Evolutionary conservation across 2,888 invertebrate genomes (phyloP).

Genomic region (Sphaerophoria taeniata): DNA sequence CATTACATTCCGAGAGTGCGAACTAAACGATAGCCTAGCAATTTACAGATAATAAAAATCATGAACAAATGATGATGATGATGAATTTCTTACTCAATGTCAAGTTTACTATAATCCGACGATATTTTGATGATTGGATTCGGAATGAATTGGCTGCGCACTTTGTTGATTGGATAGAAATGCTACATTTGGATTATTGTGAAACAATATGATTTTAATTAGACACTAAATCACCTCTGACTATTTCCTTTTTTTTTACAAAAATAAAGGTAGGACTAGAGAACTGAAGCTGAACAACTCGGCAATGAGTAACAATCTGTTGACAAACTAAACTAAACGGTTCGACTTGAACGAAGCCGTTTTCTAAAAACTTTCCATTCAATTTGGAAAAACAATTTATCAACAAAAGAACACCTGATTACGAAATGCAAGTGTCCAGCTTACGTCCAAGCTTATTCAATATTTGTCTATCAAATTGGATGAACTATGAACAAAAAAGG

Average conservation of each 20-base stretch:
- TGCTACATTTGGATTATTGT: too few relatives aligned
- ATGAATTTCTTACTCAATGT: not conserved
- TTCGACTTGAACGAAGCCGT: too few relatives aligned
- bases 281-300: too few relatives aligned
- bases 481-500: not conserved
- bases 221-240: too few relatives aligned
- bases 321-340: too few relatives aligned
- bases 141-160: not conserved
- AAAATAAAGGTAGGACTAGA: too few relatives aligned
- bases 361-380: slow-evolving; percentile 13
- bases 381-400: not conserved
- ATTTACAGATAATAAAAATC: slow-evolving; percentile 7
- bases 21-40: not conserved
- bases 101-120: not conserved
- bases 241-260: too few relatives aligned
- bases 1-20: not conserved
- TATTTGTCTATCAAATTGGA: not conserved
- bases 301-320: too few relatives aligned
- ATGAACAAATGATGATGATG: not conserved
- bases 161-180: not conserved
- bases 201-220: too few relatives aligned
- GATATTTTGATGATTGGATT: not conserved
- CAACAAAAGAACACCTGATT: slow-evolving; percentile 26
- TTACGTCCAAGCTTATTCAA: not conserved
- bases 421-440: not conserved